Percentiles rank a stretch among this genome's conserved stretches.
Evolutionary conservation across 2,797 vertebrate species (phyloP).

Genomic region (Acomys russatus): DNA sequence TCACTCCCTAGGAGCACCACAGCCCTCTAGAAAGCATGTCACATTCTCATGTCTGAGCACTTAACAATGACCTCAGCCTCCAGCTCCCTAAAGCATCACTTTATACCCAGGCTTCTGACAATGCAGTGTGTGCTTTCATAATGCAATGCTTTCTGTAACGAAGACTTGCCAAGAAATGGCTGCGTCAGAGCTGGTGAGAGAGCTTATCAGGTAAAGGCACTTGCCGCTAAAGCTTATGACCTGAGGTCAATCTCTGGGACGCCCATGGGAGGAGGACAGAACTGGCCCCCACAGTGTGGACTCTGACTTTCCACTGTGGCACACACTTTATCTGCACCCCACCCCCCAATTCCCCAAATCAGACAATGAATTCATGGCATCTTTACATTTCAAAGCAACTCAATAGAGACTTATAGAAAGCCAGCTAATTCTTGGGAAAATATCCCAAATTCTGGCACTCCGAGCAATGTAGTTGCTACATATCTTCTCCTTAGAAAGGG

Average conservation of each 20-base stretch:
- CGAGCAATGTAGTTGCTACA: neutral
- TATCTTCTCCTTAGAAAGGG: conserved; percentile 89
- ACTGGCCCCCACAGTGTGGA: neutral
- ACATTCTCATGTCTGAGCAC: neutral
- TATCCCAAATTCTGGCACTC: conserved; percentile 46
- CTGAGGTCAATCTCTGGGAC: neutral
- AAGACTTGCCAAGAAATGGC: conserved; percentile 52
- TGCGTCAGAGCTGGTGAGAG: conserved; percentile 9
- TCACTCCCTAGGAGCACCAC: neutral
- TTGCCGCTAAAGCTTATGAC: neutral
- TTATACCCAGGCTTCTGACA: conserved; percentile 9
- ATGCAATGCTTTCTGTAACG: conserved; percentile 57
- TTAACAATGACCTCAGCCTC: neutral
- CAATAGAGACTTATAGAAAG: conserved; percentile 59
- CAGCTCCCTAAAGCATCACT: conserved; percentile 19
- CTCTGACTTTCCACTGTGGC: neutral
- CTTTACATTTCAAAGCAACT: conserved; percentile 67
- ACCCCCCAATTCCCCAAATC: conserved; percentile 59
- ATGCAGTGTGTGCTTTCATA: conserved; percentile 31
- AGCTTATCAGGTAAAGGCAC: neutral
- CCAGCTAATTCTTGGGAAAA: conserved; percentile 50
- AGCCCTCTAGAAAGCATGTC: neutral
- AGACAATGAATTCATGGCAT: conserved; percentile 69
- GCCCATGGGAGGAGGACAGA: neutral
- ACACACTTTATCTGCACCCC: neutral